A percentile compares a stretch with the other conserved stretches of the same genome.
Conservation (phyloP, 2,888 invertebrate species). For the Sinelater perroti region DNA sequence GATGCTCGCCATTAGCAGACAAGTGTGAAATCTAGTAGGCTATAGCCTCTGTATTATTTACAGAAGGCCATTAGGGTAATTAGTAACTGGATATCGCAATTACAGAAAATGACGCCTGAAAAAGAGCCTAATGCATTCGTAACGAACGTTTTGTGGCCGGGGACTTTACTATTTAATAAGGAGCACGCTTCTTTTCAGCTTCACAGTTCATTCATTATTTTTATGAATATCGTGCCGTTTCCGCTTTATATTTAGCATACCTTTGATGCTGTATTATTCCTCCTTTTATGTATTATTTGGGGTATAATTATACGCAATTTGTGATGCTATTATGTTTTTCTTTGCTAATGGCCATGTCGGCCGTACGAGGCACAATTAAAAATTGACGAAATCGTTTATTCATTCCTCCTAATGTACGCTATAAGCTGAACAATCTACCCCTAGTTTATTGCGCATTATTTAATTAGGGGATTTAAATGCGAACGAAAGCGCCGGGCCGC, state of each 20-base stretch:
- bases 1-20: slow-evolving; percentile 47
- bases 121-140: slow-evolving; percentile 44
- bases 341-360: slow-evolving; percentile 37
- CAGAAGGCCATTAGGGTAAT: slow-evolving; percentile 53
- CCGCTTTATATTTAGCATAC: slow-evolving; percentile 33
- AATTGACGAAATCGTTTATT: slow-evolving; percentile 34
- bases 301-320: slow-evolving; percentile 39
- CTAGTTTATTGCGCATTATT: slow-evolving; percentile 22
- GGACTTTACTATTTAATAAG: slow-evolving; percentile 42
- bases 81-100: slow-evolving; percentile 55
- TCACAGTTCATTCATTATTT: slow-evolving; percentile 39
- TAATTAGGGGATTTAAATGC: slow-evolving; percentile 4
- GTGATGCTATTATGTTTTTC: slow-evolving; percentile 38
- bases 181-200: slow-evolving; percentile 37
- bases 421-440: slow-evolving; percentile 16
- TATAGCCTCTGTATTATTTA: slow-evolving; percentile 43
- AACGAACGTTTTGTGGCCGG: slow-evolving; percentile 41
- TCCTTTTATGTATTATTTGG: slow-evolving; percentile 38
- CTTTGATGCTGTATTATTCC: slow-evolving; percentile 38
- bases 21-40: slow-evolving; percentile 43
- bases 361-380: slow-evolving; percentile 37
- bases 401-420: slow-evolving; percentile 23
- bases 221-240: slow-evolving; percentile 38
- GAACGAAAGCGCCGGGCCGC: background rate
- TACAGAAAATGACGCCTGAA: slow-evolving; percentile 50